A percentile compares a stretch with the other conserved stretches of the same genome.
These are phyloP conservation scores for Phaonia tiefii DNA, from an alignment of 2,888 invertebrate species.

Conservation along the genomic window DNA sequence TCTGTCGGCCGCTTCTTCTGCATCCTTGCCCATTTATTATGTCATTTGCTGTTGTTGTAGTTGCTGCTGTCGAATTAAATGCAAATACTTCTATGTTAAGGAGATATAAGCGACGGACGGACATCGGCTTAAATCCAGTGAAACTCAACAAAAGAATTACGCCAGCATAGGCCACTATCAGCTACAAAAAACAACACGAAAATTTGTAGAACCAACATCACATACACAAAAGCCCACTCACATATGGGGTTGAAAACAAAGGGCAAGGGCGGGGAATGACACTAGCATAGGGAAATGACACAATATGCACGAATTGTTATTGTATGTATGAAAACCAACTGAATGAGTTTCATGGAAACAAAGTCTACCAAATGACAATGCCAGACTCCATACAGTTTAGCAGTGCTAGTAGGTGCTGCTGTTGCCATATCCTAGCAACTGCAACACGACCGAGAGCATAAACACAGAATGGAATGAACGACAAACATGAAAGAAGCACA, in stretches of 20 bases:
- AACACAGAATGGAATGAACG: constrained; percentile 1
- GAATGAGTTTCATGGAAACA: not conserved
- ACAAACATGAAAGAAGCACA: constrained; percentile 43
- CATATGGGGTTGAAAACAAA: constrained; percentile 6
- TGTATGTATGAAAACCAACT: constrained; percentile 44
- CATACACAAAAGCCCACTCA: not conserved
- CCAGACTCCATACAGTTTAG: not conserved
- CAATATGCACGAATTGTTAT: constrained; percentile 52
- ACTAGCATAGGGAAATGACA: constrained; percentile 24
- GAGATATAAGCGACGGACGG: constrained; percentile 9
- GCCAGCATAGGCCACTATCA: not conserved
- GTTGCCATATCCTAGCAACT: constrained; percentile 11
- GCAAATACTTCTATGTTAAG: constrained; percentile 4
- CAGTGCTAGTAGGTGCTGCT: not conserved
- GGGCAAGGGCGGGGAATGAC: not conserved
- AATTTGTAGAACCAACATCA: not conserved
- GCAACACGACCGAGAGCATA: constrained; percentile 23
- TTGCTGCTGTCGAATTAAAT: not conserved
- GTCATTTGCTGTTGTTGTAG: not conserved
- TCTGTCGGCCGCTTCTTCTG: constrained; percentile 10
- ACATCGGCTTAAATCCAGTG: constrained; percentile 3
- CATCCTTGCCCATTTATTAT: constrained; percentile 3
- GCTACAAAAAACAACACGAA: not conserved
- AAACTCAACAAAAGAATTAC: constrained; percentile 27
- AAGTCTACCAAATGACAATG: constrained; percentile 21